Conservation (phyloP, 2,797 vertebrate species). For the Ceyx erithaca region DNA sequence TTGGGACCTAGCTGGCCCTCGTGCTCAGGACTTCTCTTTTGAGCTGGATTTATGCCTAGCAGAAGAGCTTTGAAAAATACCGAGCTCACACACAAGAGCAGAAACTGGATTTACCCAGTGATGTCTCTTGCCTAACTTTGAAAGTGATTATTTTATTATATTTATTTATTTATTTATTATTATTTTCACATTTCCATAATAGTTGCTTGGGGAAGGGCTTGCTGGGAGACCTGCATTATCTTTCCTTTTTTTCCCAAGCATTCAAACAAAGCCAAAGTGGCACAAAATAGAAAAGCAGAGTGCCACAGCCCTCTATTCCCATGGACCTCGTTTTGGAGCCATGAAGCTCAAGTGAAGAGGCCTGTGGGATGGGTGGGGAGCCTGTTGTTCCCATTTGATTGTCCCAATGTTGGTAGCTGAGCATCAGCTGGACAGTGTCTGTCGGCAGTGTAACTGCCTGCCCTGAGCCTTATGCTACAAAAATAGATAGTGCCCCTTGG, state of each 20-base stretch:
- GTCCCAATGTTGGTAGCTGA: background rate
- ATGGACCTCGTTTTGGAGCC: background rate
- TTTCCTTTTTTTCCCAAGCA: background rate
- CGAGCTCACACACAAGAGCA: background rate
- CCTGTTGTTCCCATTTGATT: accelerated
- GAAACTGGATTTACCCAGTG: background rate
- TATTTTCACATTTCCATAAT: background rate
- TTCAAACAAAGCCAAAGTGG: background rate
- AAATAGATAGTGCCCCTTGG: background rate
- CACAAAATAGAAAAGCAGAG: background rate
- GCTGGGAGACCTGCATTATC: background rate
- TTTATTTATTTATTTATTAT: background rate
- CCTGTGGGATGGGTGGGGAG: background rate
- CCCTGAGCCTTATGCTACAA: background rate
- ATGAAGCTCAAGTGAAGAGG: background rate
- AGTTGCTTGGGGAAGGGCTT: background rate
- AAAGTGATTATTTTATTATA: background rate
- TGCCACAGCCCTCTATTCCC: background rate
- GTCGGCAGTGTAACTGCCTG: accelerated
- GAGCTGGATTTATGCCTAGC: background rate
- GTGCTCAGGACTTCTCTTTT: background rate
- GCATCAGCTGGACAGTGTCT: accelerated
- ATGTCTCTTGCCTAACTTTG: background rate
- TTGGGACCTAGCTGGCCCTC: background rate
- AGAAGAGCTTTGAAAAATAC: background rate